Evolutionary conservation across 1,140 invertebrate species (phyloP).

Genomic region (Plectrocnemia conspersa): DNA sequence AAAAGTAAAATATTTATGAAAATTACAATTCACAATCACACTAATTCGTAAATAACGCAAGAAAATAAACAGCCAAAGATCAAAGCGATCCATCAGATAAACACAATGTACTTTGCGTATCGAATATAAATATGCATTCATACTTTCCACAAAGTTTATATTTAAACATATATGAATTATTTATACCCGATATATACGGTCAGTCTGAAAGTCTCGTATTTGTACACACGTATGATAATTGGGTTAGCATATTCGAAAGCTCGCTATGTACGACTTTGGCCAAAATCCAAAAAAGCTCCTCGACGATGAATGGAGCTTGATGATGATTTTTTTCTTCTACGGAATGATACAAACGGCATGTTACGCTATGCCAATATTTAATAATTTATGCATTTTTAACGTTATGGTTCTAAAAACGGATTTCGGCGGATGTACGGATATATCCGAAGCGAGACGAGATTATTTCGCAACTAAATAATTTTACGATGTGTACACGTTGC

Average conservation of each 20-base stretch:
- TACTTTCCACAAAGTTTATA: background rate
- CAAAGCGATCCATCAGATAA: background rate
- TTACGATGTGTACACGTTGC: too few relatives aligned
- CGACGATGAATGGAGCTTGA: too few relatives aligned
- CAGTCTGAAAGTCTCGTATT: too few relatives aligned
- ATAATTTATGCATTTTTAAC: too few relatives aligned
- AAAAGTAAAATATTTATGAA: background rate
- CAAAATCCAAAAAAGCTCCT: constrained; percentile 12
- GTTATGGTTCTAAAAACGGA: too few relatives aligned
- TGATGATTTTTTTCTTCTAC: background rate
- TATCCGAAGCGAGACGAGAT: too few relatives aligned
- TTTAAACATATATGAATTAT: too few relatives aligned
- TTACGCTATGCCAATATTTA: too few relatives aligned
- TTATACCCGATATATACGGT: background rate
- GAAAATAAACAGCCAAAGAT: background rate
- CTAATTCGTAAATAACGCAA: background rate
- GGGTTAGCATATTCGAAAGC: constrained; percentile 21
- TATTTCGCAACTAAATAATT: too few relatives aligned
- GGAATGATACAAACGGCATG: background rate
- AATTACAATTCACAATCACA: background rate
- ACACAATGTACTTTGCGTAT: background rate
- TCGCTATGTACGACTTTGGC: constrained; percentile 15
- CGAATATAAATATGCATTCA: background rate
- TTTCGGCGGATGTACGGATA: too few relatives aligned
- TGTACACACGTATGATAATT: constrained; percentile 16